Base-by-base conservation (phyloP, 2,797 vertebrate species). In the Molothrus aeneus region DNA sequence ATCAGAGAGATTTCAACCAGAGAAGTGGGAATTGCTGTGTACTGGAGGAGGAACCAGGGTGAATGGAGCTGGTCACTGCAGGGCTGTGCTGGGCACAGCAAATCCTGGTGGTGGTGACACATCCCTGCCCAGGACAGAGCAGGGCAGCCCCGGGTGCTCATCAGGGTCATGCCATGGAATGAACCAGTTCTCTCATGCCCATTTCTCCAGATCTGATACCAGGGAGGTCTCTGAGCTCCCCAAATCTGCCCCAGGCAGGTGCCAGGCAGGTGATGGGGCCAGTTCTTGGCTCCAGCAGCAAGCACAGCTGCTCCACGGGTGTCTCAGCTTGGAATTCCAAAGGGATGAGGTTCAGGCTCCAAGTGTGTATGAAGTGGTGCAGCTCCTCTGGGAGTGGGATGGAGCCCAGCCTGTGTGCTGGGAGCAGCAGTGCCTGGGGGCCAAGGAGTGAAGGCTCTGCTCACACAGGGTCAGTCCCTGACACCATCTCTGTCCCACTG, bases 161-260 rank as follows among this genome's bases (percentile, higher is more conserved):
- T 13, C 1, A 0, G 13, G 48, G n/a, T 2, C 20, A 2, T 22
- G 12, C n/a, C 81, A 16, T 6, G 19, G 36, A 13, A 24, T 15
- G 1, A 15, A 6, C 13, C 6, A 3, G 21, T 51, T 21, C 48
- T 42, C 60, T 57, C 3, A 0, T 28, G 69, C 25, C 17, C 1
- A 0, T 53, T 75, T 19, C 81, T 47, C 74, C 25, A 16, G 32
- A 9, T 38, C 66, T 0, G 0, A 10, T 4, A 2, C 9, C 3
- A 1, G 59, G 17, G 19, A 34, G 34, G 15, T 43, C n/a, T 51
- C 69, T 2, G 15, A 26, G 48, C 4, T 59, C 40, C 66, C 48
- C 63, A 17, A 0, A 18, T 6, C 32, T 16, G 2, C 29, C 9
- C 36, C 40, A 18, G 6, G 80, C 63, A 19, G 63, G 79, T 26